phyloP scores from a whole-genome alignment of 2,888 invertebrate genomes.

The Steinernema scapterisci region DNA sequence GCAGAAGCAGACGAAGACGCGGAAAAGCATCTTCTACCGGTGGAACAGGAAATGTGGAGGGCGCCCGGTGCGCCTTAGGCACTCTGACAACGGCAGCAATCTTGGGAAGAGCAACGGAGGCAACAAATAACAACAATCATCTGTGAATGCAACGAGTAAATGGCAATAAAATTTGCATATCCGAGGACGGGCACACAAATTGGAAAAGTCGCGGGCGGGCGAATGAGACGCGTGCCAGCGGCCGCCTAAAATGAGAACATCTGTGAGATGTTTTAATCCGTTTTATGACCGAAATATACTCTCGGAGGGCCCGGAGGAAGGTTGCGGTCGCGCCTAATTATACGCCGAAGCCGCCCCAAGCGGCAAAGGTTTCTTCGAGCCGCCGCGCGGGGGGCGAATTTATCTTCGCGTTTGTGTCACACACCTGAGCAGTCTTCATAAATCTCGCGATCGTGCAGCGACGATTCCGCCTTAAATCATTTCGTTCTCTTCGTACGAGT shows the following conservation, averaged over 20 bases:
- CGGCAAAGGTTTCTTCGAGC: neutral
- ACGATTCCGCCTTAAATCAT: constrained; percentile 26
- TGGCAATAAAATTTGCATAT: constrained; percentile 30
- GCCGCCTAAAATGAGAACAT: constrained; percentile 33
- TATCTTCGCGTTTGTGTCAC: constrained; percentile 20
- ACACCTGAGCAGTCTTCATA: constrained; percentile 28
- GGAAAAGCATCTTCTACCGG: neutral
- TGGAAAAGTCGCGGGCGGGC: constrained; percentile 23
- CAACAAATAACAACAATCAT: constrained; percentile 28
- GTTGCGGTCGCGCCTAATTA: constrained; percentile 30
- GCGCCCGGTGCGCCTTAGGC: constrained; percentile 17
- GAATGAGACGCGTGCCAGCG: constrained; percentile 29
- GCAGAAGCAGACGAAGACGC: neutral
- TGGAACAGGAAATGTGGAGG: neutral
- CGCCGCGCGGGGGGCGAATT: constrained; percentile 6
- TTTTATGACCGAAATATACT: constrained; percentile 31
- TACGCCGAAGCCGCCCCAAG: neutral
- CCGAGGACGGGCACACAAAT: constrained; percentile 6
- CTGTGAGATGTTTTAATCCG: constrained; percentile 31
- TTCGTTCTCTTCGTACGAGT: constrained; percentile 5
- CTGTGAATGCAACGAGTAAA: constrained; percentile 19
- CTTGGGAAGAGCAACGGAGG: neutral
- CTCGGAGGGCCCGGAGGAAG: constrained; percentile 17
- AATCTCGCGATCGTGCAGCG: constrained; percentile 14
- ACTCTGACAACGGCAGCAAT: neutral